Conservation (phyloP, 1,140 invertebrate species). For the Planococcus citri region DNA sequence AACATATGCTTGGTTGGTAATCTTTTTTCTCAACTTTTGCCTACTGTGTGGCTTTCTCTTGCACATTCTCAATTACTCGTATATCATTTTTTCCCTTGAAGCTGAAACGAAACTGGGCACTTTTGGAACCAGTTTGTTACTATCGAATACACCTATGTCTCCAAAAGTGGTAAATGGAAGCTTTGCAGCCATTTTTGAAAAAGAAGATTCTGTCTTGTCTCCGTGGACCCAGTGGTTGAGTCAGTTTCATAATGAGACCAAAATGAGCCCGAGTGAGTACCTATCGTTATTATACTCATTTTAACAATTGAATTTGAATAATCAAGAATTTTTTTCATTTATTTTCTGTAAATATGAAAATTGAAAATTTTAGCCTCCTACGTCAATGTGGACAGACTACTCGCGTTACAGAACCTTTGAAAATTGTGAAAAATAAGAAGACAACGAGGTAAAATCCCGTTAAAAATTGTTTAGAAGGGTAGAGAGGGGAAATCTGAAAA, state of each 20-base stretch:
- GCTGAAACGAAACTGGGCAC: constrained; percentile 66
- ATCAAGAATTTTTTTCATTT: neutral
- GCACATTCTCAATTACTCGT: neutral
- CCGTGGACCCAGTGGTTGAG: constrained; percentile 63
- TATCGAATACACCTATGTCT: constrained; percentile 91
- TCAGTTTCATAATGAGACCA: constrained; percentile 48
- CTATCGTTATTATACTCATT: constrained; percentile 30
- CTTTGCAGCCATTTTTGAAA: constrained; percentile 89
- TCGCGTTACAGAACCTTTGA: too few species aligned
- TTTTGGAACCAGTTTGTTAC: constrained; percentile 82
- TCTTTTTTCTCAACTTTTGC: neutral
- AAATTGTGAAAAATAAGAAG: too few species aligned
- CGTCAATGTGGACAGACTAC: too few species aligned
- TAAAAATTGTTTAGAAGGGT: too few species aligned
- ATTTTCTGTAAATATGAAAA: neutral
- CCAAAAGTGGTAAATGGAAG: constrained; percentile 95
- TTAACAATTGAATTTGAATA: constrained; percentile 19
- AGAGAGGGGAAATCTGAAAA: too few species aligned
- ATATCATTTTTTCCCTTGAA: constrained; percentile 32
- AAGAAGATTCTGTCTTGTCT: constrained; percentile 59
- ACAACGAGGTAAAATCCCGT: too few species aligned
- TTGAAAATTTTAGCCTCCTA: too few species aligned
- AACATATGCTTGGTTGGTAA: neutral
- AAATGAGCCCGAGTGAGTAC: constrained; percentile 61
- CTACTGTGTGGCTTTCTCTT: neutral